These are phyloP conservation scores for Dasypus novemcinctus DNA, from an alignment of 2,113 vertebrate species.

Conservation along the genomic window DNA sequence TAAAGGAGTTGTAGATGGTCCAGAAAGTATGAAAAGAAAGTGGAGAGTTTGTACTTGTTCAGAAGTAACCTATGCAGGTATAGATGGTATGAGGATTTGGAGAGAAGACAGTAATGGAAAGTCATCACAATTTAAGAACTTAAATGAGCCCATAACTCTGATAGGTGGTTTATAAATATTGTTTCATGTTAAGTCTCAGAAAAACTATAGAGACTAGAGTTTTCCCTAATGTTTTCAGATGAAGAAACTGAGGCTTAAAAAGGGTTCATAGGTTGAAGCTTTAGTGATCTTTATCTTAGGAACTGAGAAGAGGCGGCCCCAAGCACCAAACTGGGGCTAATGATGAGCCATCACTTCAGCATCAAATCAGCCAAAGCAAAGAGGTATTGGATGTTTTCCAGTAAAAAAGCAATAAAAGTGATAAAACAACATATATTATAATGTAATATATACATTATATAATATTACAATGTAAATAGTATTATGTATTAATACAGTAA, in stretches of 20 bases:
- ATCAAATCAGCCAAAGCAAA: not conserved
- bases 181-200: not conserved
- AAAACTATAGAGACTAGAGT: too few species aligned
- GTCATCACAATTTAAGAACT: accelerated
- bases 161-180: accelerated
- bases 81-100: not conserved
- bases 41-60: not conserved
- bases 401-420: not conserved
- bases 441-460: not conserved
- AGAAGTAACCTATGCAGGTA: accelerated
- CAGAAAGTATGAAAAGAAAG: not conserved
- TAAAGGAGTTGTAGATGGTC: accelerated
- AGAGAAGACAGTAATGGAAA: not conserved
- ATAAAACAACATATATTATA: not conserved
- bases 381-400: not conserved
- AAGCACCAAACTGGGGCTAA: not conserved
- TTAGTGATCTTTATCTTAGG: not conserved
- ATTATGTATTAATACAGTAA: not conserved
- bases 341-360: not conserved
- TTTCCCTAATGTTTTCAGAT: not conserved
- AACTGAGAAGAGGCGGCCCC: not conserved
- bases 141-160: not conserved
- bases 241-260: not conserved
- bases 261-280: not conserved
- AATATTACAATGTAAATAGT: not conserved